Evolutionary conservation across 2,888 invertebrate genomes (phyloP).

Genomic region (Gonocerus acuteangulatus): DNA sequence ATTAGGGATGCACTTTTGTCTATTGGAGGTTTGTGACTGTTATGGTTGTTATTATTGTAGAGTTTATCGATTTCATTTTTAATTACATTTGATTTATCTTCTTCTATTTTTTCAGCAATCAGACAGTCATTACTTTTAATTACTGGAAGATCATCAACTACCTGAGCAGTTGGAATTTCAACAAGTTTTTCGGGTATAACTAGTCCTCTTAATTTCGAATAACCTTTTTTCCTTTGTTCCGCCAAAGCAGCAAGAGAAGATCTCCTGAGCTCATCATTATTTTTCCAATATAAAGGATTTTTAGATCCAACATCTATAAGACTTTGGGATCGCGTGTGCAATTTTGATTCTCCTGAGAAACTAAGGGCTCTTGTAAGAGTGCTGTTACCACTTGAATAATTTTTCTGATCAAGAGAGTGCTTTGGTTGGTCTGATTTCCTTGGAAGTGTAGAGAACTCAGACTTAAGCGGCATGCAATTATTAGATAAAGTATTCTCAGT

Average conservation of each 20-base stretch:
- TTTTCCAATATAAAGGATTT: constrained; percentile 30
- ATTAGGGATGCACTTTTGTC: constrained; percentile 30
- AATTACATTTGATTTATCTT: background rate
- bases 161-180: constrained; percentile 45
- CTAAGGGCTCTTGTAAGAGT: constrained; percentile 34
- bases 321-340: constrained; percentile 49
- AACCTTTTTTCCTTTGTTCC: constrained; percentile 71
- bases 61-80: constrained; percentile 9
- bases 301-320: constrained; percentile 44
- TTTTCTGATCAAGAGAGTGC: constrained; percentile 25
- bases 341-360: constrained; percentile 35
- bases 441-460: constrained; percentile 30
- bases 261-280: constrained; percentile 49
- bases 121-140: constrained; percentile 64
- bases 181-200: constrained; percentile 71
- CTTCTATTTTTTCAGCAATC: constrained; percentile 42
- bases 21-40: constrained; percentile 8
- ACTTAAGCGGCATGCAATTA: constrained; percentile 3
- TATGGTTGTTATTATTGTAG: background rate
- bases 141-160: constrained; percentile 69
- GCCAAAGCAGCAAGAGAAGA: constrained; percentile 65
- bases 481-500: constrained; percentile 25
- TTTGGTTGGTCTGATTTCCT: constrained; percentile 19
- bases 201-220: constrained; percentile 78
- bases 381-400: background rate